These are phyloP conservation scores for Enoplosus armatus DNA, from an alignment of 2,797 vertebrate species.

Conservation along the genomic window DNA sequence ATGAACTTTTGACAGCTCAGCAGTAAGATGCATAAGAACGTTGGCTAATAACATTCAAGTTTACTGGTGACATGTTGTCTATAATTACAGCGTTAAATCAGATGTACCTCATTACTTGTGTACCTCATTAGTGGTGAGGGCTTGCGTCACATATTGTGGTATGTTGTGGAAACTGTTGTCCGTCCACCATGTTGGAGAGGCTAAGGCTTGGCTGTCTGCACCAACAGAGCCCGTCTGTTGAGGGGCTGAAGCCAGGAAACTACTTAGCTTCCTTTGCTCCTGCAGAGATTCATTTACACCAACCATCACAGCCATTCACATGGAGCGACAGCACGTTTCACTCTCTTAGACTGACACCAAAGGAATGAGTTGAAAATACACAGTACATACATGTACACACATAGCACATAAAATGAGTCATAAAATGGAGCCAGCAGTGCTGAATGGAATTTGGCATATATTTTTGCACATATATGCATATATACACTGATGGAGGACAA, in stretches of 20 bases:
- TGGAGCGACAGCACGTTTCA: conserved; percentile 20
- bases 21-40: not conserved
- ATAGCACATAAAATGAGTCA: not conserved
- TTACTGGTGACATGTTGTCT: conserved; percentile 6
- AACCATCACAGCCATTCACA: conserved; percentile 68
- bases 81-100: conserved; percentile 9
- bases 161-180: conserved; percentile 73
- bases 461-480: too few relatives aligned
- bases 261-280: conserved; percentile 76
- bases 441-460: not conserved
- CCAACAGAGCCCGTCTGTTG: conserved; percentile 82
- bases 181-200: conserved; percentile 71
- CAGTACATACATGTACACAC: not conserved
- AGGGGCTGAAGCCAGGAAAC: conserved; percentile 75
- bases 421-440: not conserved
- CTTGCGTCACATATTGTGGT: conserved; percentile 53
- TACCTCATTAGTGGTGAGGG: conserved; percentile 18
- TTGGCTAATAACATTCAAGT: not conserved
- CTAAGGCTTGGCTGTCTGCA: conserved; percentile 69
- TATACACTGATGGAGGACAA: not conserved
- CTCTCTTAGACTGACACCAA: conserved; percentile 24
- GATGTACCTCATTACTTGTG: not conserved
- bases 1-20: conserved; percentile 5
- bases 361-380: conserved; percentile 5
- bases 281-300: conserved; percentile 75